phyloP scores from a whole-genome alignment of 2,888 invertebrate genomes.

The Lucinisca nassula region DNA sequence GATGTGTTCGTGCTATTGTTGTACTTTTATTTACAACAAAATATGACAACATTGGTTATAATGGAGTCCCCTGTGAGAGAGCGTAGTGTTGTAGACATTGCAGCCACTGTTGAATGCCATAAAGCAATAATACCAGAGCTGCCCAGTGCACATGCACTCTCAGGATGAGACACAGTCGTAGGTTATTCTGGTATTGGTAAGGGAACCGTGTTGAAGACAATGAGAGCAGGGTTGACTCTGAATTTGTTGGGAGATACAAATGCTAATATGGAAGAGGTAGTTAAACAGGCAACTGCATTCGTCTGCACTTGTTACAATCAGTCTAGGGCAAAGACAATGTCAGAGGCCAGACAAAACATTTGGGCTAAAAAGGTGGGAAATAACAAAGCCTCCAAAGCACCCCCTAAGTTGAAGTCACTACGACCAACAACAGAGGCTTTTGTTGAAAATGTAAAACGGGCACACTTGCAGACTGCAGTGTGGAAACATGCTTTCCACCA shows the following conservation, averaged over 20 bases:
- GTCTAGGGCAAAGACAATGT: neutral
- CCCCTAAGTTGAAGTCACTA: neutral
- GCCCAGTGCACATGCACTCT: neutral
- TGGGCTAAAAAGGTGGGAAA: neutral
- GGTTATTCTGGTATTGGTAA: neutral
- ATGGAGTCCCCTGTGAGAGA: constrained; percentile 7
- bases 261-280: neutral
- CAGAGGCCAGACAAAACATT: neutral
- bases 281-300: neutral
- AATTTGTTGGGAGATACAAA: neutral
- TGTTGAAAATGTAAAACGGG: neutral
- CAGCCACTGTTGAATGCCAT: neutral
- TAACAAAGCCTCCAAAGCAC: neutral
- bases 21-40: neutral
- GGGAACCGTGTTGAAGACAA: neutral
- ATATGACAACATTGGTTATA: neutral
- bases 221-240: neutral
- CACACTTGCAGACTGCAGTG: neutral
- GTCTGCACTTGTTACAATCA: neutral
- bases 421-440: neutral
- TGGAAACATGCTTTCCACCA: neutral
- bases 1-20: neutral
- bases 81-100: neutral
- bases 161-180: neutral
- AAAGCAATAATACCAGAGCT: neutral